These are phyloP conservation scores for Dysmachus trigonus DNA, from an alignment of 2,888 invertebrate species.

Conservation along the genomic window DNA sequence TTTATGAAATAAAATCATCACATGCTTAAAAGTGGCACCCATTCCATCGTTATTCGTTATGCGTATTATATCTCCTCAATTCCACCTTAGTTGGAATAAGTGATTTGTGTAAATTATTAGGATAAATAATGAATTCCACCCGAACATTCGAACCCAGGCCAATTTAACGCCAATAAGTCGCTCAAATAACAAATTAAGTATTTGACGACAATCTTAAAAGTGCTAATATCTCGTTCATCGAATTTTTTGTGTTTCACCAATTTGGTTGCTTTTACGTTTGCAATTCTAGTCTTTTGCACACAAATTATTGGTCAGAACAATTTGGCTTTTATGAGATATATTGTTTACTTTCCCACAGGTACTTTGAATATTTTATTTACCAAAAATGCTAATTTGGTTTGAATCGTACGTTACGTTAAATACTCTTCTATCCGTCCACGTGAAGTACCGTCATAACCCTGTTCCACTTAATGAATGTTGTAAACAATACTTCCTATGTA, in stretches of 20 bases:
- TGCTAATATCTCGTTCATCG: neutral
- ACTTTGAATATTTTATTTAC: neutral
- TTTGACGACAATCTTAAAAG: conserved; percentile 4
- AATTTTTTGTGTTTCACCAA: neutral
- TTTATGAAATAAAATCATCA: neutral
- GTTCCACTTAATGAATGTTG: neutral
- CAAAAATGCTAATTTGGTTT: neutral
- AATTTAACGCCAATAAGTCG: neutral
- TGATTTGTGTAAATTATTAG: neutral
- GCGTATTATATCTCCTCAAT: neutral
- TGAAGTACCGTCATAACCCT: neutral
- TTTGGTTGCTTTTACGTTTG: neutral
- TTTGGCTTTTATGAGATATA: too few relatives aligned
- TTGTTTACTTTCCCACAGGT: neutral
- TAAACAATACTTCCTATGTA: neutral
- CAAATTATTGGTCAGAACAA: neutral
- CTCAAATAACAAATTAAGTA: neutral
- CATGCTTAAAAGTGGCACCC: neutral
- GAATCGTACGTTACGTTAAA: neutral
- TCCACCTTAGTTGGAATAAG: neutral
- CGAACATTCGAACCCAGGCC: neutral
- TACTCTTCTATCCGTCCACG: neutral
- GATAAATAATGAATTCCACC: neutral
- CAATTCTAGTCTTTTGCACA: neutral
- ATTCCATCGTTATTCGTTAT: neutral